Evolutionary conservation across 2,888 invertebrate genomes (phyloP).

Genomic region (Strigamia maritima): DNA sequence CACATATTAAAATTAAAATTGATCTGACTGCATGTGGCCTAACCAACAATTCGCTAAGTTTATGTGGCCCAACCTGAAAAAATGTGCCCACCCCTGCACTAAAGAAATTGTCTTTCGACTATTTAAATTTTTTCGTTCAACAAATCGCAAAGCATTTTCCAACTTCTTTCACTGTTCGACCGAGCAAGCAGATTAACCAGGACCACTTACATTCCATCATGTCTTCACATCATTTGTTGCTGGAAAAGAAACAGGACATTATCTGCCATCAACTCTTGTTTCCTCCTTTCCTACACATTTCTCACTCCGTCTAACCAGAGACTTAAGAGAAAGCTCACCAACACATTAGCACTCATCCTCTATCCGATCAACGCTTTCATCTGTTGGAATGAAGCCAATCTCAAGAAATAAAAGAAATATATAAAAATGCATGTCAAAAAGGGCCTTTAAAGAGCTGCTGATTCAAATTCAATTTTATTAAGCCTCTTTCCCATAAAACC

Average conservation of each 20-base stretch:
- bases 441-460: not conserved
- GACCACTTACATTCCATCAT: not conserved
- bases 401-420: not conserved
- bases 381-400: not conserved
- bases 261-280: not conserved
- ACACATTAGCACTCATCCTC: not conserved
- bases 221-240: not conserved
- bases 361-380: not conserved
- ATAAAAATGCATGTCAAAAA: not conserved
- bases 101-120: too few species aligned
- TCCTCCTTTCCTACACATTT: not conserved
- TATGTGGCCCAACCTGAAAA: too few species aligned
- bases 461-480: not conserved
- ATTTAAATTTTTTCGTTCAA: too few species aligned
- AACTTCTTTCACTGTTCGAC: too few species aligned
- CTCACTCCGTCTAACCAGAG: not conserved
- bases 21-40: too few species aligned
- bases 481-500: not conserved
- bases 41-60: too few species aligned
- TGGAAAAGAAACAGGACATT: not conserved
- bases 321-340: not conserved
- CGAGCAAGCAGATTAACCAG: not conserved
- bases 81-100: too few species aligned
- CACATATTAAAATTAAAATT: too few species aligned
- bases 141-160: too few species aligned